These are phyloP conservation scores for Tyto alba DNA, from an alignment of 2,113 vertebrate genomes.

Conservation along the genomic window DNA sequence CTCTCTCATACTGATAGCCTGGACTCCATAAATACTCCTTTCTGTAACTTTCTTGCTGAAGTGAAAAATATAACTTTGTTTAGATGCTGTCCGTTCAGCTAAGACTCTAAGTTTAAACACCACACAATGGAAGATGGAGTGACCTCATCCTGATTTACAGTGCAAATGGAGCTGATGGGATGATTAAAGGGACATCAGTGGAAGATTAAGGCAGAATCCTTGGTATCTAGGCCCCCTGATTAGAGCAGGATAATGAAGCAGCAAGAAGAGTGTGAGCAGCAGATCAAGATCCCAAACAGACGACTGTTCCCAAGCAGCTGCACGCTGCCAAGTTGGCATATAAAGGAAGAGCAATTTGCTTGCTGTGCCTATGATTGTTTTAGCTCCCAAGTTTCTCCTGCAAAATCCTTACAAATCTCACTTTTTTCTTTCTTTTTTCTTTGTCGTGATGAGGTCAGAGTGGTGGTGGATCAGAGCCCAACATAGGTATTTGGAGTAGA, in stretches of 20 bases:
- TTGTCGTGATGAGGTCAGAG: background rate
- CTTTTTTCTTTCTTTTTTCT: background rate
- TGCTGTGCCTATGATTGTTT: background rate
- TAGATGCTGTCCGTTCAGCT: background rate
- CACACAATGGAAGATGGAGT: background rate
- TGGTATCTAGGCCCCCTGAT: slow-evolving; percentile 9
- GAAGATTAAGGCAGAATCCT: slow-evolving; percentile 50
- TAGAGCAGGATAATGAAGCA: slow-evolving; percentile 33
- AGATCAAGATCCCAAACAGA: background rate
- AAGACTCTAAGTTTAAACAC: background rate
- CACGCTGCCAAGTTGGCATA: background rate
- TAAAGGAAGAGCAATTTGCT: background rate
- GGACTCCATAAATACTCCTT: background rate
- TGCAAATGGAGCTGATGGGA: background rate
- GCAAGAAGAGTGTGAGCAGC: slow-evolving; percentile 4
- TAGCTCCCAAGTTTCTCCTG: background rate
- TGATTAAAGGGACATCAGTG: slow-evolving; percentile 38
- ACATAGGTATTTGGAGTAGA: background rate
- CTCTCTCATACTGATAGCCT: background rate
- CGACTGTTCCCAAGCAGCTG: background rate
- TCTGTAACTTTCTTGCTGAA: background rate
- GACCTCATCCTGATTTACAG: background rate
- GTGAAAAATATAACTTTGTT: background rate
- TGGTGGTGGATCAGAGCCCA: background rate
- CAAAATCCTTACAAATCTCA: background rate